Conservation (phyloP, 2,888 invertebrate species). For the Ormyrus rosae region DNA sequence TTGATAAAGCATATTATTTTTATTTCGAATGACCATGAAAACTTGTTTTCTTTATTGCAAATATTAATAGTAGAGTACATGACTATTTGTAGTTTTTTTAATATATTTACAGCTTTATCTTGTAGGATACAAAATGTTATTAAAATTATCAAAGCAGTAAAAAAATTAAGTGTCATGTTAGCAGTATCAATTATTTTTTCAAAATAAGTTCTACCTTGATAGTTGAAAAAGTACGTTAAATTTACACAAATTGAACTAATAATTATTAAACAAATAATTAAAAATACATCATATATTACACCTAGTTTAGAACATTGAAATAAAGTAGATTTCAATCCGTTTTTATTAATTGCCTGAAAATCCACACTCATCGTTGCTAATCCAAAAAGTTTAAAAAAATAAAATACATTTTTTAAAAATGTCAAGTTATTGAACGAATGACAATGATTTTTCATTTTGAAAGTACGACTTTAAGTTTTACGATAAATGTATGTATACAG, state of each 20-base stretch:
- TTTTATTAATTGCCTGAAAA: not conserved
- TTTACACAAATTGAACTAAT: not conserved
- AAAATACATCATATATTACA: not conserved
- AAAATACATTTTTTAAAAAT: not conserved
- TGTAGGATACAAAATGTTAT: not conserved
- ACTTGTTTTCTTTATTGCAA: not conserved
- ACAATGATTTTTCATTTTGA: no score
- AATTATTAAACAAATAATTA: not conserved
- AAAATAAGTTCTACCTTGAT: not conserved
- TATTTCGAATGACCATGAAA: not conserved
- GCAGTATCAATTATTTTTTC: constrained; percentile 2
- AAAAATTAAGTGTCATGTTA: not conserved
- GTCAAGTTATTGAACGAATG: no score
- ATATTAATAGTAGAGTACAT: not conserved
- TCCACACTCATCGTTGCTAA: not conserved
- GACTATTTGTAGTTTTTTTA: not conserved
- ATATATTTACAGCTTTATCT: not conserved
- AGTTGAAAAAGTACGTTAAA: not conserved
- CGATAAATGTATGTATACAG: no score
- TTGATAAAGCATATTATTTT: not conserved
- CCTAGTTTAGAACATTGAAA: not conserved
- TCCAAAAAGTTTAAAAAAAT: not conserved
- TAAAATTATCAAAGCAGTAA: not conserved
- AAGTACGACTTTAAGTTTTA: no score
- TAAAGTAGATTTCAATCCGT: not conserved